Conservation (phyloP, 2,888 invertebrate species). For the Heliconius charithonia region DNA sequence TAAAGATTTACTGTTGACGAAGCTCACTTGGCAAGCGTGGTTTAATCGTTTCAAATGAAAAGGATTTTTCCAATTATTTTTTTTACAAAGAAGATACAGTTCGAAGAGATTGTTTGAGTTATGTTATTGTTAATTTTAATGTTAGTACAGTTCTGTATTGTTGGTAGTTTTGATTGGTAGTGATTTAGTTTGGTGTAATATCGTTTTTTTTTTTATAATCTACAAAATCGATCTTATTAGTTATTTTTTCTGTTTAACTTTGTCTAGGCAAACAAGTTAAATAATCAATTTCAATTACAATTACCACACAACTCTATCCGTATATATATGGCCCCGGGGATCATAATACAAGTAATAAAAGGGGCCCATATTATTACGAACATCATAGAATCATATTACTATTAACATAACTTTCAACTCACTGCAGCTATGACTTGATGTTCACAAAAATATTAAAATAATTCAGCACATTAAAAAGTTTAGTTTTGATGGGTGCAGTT, state of each 20-base stretch:
- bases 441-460: too few species aligned
- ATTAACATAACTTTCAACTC: too few species aligned
- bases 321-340: too few species aligned
- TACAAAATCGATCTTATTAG: background rate
- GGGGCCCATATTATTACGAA: too few species aligned
- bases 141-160: background rate
- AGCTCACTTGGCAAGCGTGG: slow-evolving; percentile 57
- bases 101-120: slow-evolving; percentile 10
- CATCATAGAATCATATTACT: too few species aligned
- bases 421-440: too few species aligned
- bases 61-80: slow-evolving; percentile 37
- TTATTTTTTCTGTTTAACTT: background rate
- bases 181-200: background rate
- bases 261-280: too few species aligned
- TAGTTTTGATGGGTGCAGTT: too few species aligned
- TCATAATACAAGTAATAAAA: too few species aligned
- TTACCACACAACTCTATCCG: too few species aligned
- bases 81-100: slow-evolving; percentile 31
- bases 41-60: slow-evolving; percentile 55
- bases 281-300: too few species aligned
- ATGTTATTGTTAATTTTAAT: background rate
- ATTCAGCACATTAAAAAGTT: too few species aligned
- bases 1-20: slow-evolving; percentile 63
- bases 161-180: background rate
- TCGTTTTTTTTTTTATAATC: background rate